These are phyloP conservation scores for Resseliella maxima DNA, from an alignment of 2,888 invertebrate genomes.

Conservation along the genomic window DNA sequence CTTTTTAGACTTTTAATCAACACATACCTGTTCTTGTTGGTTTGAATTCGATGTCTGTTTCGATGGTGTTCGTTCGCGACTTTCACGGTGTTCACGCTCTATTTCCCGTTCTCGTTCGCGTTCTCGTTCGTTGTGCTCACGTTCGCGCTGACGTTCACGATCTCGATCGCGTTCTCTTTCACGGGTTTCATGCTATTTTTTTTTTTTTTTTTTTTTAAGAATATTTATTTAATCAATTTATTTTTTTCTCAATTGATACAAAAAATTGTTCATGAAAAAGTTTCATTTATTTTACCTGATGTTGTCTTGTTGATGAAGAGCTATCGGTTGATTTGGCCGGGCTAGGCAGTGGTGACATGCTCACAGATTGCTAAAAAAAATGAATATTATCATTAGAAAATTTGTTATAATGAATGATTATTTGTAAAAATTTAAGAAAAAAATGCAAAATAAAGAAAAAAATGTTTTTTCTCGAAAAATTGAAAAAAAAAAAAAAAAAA, in stretches of 20 bases:
- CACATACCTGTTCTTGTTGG: conserved; percentile 27
- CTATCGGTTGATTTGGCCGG: conserved; percentile 39
- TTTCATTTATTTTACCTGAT: not conserved
- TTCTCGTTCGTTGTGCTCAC: not conserved
- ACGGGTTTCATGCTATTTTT: conserved; percentile 12
- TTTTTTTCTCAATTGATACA: too few species aligned
- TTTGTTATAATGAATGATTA: not conserved
- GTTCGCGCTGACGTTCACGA: conserved; percentile 30
- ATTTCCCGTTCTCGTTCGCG: conserved; percentile 1
- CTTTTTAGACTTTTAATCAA: not conserved
- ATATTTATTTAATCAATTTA: too few species aligned
- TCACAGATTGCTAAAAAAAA: conserved; percentile 26
- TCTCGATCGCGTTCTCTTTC: not conserved
- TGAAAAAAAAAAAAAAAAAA: too few species aligned
- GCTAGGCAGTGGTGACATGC: conserved; percentile 28
- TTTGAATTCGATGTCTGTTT: conserved; percentile 12
- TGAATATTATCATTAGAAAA: not conserved
- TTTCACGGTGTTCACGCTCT: conserved; percentile 32
- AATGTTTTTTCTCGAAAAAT: too few species aligned
- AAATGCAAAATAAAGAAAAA: not conserved
- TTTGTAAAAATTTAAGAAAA: not conserved
- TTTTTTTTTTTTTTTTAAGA: too few species aligned
- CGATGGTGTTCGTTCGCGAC: conserved; percentile 33
- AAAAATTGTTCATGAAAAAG: not conserved
- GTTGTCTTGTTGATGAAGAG: conserved; percentile 31